phyloP scores from a whole-genome alignment of 2,113 vertebrate species.

The Burhinus oedicnemus region DNA sequence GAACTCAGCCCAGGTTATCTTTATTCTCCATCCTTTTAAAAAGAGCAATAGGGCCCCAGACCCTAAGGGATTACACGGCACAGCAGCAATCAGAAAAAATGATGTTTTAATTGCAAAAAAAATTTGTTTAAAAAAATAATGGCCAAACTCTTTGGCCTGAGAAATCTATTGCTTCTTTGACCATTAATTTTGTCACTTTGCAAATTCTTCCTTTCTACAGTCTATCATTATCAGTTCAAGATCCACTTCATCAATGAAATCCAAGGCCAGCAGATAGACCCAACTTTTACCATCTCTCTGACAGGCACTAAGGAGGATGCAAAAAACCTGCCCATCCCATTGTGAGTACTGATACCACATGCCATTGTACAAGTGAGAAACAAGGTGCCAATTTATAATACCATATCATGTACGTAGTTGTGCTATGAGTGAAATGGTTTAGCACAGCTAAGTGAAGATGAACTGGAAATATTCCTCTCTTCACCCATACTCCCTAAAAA shows the following conservation, averaged over 20 bases:
- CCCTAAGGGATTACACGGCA: neutral
- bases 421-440: neutral
- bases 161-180: neutral
- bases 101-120: neutral
- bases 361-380: neutral
- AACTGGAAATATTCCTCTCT: neutral
- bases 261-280: constrained; percentile 71
- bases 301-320: constrained; percentile 85
- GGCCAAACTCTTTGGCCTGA: neutral
- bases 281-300: constrained; percentile 82
- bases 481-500: neutral
- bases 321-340: constrained; percentile 77
- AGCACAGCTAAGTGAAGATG: neutral
- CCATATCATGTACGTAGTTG: neutral
- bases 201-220: constrained; percentile 59
- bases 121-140: neutral
- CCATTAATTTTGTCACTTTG: neutral
- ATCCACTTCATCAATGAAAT: constrained; percentile 86
- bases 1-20: neutral
- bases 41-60: neutral
- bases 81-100: neutral
- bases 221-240: constrained; percentile 94
- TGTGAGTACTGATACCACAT: constrained; percentile 79
- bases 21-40: neutral
- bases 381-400: neutral